Percentiles rank a stretch among this genome's conserved stretches.
phyloP scores from a whole-genome alignment of 2,797 vertebrate genomes.

The Phoxinus dragarum region DNA sequence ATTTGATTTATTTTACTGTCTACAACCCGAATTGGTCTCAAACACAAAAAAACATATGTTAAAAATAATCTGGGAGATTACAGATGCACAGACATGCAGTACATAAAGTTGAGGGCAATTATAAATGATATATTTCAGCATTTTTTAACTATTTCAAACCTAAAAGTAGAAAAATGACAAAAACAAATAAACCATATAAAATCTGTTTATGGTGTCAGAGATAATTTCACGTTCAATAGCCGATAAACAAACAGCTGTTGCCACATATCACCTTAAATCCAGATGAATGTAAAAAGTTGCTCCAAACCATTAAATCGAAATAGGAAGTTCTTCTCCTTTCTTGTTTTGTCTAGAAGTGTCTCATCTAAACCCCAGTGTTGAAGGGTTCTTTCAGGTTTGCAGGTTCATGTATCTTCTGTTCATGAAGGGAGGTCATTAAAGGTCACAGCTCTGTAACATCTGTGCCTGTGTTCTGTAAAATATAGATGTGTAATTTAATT shows the following conservation, averaged over 20 bases:
- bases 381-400: neutral
- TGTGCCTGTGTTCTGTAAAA: constrained; percentile 56
- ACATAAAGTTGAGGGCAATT: neutral
- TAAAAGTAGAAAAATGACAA: neutral
- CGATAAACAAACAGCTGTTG: neutral
- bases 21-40: neutral
- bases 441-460: constrained; percentile 57
- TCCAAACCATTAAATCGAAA: neutral
- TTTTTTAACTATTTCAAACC: neutral
- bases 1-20: neutral
- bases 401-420: neutral
- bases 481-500: constrained; percentile 28
- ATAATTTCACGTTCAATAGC: neutral
- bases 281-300: neutral
- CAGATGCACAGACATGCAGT: neutral
- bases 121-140: neutral
- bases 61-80: neutral
- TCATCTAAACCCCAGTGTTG: neutral
- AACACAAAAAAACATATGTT: neutral
- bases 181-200: neutral
- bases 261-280: neutral
- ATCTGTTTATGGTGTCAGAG: neutral
- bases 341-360: neutral
- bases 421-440: neutral
- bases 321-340: neutral